Percentiles rank a stretch among this genome's conserved stretches.
These are phyloP conservation scores for Disparrhopalites patrizii DNA, from an alignment of 2,888 invertebrate species.

Conservation along the genomic window DNA sequence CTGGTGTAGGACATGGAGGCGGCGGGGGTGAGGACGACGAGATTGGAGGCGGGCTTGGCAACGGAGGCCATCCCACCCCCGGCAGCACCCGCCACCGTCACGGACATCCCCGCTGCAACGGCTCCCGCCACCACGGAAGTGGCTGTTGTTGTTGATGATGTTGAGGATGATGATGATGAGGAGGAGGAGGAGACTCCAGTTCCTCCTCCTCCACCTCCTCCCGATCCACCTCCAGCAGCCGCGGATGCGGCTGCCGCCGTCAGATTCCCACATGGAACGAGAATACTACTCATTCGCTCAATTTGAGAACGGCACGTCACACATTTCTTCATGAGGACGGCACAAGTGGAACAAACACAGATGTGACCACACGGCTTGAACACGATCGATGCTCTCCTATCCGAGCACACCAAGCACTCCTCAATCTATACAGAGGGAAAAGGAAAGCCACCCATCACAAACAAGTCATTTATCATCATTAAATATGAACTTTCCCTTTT, in stretches of 20 bases:
- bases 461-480: slow-evolving; percentile 46
- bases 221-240: neutral
- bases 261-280: slow-evolving; percentile 31
- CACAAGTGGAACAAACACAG: slow-evolving; percentile 69
- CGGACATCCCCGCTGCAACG: neutral
- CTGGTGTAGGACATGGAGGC: slow-evolving; percentile 32
- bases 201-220: slow-evolving; percentile 11
- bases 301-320: slow-evolving; percentile 89
- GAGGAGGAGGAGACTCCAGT: neutral
- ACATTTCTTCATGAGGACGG: slow-evolving; percentile 95
- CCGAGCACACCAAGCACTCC: slow-evolving; percentile 94
- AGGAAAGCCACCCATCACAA: slow-evolving; percentile 33
- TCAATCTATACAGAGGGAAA: slow-evolving; percentile 72
- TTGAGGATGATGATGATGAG: slow-evolving; percentile 12
- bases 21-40: slow-evolving; percentile 40
- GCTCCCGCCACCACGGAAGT: slow-evolving; percentile 7
- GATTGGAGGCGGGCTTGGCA: slow-evolving; percentile 41
- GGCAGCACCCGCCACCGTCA: slow-evolving; percentile 18
- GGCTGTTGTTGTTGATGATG: slow-evolving; percentile 16
- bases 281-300: slow-evolving; percentile 58
- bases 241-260: neutral
- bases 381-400: slow-evolving; percentile 83
- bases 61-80: neutral
- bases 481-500: slow-evolving; percentile 29
- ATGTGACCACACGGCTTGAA: slow-evolving; percentile 95